A percentile compares a stretch with the other conserved stretches of the same genome.
Evolutionary conservation across 1,140 invertebrate species (phyloP).

Genomic region (Tetragnatha versicolor): DNA sequence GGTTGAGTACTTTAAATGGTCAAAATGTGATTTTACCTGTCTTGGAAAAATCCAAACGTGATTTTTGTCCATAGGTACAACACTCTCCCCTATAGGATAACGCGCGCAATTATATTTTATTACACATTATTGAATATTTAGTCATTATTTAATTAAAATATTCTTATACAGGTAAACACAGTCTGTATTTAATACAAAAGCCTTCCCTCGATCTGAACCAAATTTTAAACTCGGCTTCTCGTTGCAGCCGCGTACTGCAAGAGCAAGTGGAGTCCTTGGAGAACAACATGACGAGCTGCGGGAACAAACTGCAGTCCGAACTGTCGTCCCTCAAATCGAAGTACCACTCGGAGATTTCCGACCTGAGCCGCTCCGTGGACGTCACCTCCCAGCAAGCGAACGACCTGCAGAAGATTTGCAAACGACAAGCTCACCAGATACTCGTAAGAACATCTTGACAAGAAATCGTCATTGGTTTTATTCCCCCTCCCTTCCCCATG

Average conservation of each 20-base stretch:
- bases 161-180: too few species aligned
- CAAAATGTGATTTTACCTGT: too few species aligned
- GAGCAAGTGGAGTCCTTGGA: slow-evolving; percentile 43
- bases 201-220: too few species aligned
- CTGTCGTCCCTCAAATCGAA: slow-evolving; percentile 34
- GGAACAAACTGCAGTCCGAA: slow-evolving; percentile 39
- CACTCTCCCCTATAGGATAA: too few species aligned
- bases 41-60: too few species aligned
- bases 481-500: not conserved
- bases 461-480: not conserved
- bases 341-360: slow-evolving; percentile 40
- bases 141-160: too few species aligned
- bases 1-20: too few species aligned
- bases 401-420: slow-evolving; percentile 51
- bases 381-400: slow-evolving; percentile 24
- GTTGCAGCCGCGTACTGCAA: slow-evolving; percentile 42
- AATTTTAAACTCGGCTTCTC: too few species aligned
- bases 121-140: too few species aligned
- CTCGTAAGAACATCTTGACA: slow-evolving; percentile 20
- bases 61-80: too few species aligned
- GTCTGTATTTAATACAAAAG: too few species aligned
- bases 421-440: slow-evolving; percentile 52
- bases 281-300: slow-evolving; percentile 14
- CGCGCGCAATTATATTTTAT: too few species aligned
- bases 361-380: slow-evolving; percentile 44